Percentiles rank a stretch among this genome's conserved stretches.
Evolutionary conservation across 2,797 vertebrate species (phyloP).

Genomic region (Austrolebias charrua): DNA sequence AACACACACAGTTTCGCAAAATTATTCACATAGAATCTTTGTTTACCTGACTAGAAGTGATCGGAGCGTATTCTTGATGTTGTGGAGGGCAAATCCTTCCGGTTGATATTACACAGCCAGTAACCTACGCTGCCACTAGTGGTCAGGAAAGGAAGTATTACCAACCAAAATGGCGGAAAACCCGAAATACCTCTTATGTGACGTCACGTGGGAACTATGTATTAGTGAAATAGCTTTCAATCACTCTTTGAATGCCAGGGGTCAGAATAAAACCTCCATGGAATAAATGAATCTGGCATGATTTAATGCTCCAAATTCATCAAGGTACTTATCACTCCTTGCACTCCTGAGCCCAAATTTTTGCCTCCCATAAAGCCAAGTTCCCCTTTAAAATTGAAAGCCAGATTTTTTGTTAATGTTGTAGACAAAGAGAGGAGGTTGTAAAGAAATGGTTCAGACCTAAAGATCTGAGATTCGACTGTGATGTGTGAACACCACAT

Average conservation of each 20-base stretch:
- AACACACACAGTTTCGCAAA: too few relatives aligned
- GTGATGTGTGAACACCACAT: not conserved
- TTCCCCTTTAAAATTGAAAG: not conserved
- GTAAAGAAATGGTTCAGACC: not conserved
- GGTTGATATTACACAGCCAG: too few relatives aligned
- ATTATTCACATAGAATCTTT: too few relatives aligned
- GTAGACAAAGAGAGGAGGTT: not conserved
- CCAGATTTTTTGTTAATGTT: not conserved
- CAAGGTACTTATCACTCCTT: conserved; percentile 19
- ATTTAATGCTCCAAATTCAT: conserved; percentile 43
- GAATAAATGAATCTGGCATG: conserved; percentile 49
- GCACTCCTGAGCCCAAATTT: conserved; percentile 11
- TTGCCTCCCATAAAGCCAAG: not conserved
- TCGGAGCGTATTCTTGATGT: too few relatives aligned
- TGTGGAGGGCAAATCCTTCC: too few relatives aligned
- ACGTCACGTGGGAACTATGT: too few relatives aligned
- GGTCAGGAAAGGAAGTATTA: too few relatives aligned
- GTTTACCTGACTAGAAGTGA: too few relatives aligned
- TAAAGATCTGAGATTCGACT: not conserved
- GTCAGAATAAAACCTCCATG: conserved; percentile 46
- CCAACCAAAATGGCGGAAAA: too few relatives aligned
- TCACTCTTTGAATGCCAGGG: conserved; percentile 53
- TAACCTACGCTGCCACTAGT: too few relatives aligned
- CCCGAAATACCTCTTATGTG: too few relatives aligned
- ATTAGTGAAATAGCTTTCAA: conserved; percentile 55